phyloP scores from a whole-genome alignment of 2,888 invertebrate genomes.

The Hypomecis atomaria region DNA sequence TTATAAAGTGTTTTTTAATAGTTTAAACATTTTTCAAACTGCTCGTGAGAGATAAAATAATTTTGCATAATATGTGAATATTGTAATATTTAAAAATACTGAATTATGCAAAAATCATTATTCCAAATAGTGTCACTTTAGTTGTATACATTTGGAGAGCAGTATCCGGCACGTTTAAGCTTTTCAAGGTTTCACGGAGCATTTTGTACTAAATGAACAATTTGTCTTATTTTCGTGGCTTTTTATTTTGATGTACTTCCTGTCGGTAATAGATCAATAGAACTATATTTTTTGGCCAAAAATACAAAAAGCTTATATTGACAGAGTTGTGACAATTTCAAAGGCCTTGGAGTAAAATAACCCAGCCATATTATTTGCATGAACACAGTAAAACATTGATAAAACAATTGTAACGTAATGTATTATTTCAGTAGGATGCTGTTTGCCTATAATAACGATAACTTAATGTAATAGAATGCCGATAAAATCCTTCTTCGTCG shows the following conservation, averaged over 20 bases:
- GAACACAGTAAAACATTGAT: no score
- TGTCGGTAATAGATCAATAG: no score
- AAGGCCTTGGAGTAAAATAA: no score
- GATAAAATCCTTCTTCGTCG: no score
- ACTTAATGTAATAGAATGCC: no score
- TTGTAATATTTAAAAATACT: background rate
- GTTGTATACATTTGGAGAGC: background rate
- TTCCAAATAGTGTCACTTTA: slow-evolving; percentile 5
- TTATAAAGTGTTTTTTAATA: no score
- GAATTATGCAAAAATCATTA: slow-evolving; percentile 1
- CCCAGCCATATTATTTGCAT: no score
- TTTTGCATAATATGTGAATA: slow-evolving; percentile 1
- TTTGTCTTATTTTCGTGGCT: background rate
- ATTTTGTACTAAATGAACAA: background rate
- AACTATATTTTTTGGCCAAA: background rate
- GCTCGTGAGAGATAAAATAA: background rate
- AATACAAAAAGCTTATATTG: background rate
- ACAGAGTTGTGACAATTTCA: no score
- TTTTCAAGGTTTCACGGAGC: slow-evolving; percentile 7
- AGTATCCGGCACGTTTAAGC: slow-evolving; percentile 1
- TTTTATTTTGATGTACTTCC: background rate
- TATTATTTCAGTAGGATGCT: no score
- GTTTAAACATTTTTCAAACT: background rate
- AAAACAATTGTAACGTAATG: no score
- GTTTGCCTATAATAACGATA: no score